phyloP scores from a whole-genome alignment of 2,797 vertebrate species.

The Lepus townsendii region DNA sequence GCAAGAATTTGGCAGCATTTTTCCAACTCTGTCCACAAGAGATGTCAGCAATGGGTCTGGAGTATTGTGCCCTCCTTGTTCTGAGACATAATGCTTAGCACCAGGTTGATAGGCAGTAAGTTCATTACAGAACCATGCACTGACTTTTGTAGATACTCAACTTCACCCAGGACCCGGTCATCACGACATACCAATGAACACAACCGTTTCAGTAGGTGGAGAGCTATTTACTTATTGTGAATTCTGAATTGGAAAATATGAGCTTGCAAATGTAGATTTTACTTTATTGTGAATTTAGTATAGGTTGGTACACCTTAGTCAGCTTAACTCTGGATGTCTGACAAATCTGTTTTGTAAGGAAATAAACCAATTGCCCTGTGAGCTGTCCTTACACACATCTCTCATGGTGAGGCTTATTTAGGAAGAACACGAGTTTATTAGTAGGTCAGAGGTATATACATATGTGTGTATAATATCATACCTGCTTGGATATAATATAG shows the following conservation, averaged over 20 bases:
- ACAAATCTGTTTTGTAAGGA: background rate
- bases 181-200: constrained; percentile 20
- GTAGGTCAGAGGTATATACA: background rate
- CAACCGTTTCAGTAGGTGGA: background rate
- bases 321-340: background rate
- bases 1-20: background rate
- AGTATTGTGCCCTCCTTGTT: background rate
- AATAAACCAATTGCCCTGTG: background rate
- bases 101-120: background rate
- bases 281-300: background rate
- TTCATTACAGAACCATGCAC: constrained; percentile 16
- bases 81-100: background rate
- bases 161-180: background rate
- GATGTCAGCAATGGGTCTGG: background rate
- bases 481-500: background rate
- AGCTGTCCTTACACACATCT: background rate
- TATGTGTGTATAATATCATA: background rate
- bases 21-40: background rate
- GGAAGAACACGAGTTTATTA: constrained; percentile 7
- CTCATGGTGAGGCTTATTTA: background rate
- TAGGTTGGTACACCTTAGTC: background rate
- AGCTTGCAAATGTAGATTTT: background rate
- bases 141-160: background rate
- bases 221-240: constrained; percentile 12
- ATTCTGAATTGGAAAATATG: background rate